A percentile compares a stretch with the other conserved stretches of the same genome.
phyloP scores from a whole-genome alignment of 1,140 invertebrate genomes.

The Aporrectodea caliginosa region DNA sequence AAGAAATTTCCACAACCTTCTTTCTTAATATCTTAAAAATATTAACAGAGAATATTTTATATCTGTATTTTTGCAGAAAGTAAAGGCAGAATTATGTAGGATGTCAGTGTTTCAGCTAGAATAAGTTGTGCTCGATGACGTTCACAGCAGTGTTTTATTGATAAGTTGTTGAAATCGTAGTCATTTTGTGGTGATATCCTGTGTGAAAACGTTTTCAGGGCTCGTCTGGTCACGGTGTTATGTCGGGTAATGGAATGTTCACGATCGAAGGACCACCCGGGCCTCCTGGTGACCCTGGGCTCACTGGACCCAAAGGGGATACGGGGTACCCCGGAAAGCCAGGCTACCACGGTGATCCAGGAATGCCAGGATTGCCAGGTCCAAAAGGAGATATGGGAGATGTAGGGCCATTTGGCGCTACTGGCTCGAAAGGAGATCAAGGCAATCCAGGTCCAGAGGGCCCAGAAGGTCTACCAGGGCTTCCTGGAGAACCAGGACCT shows the following conservation, averaged over 20 bases:
- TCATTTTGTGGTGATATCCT: not conserved
- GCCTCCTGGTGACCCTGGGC: constrained; percentile 8
- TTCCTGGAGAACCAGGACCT: constrained; percentile 16
- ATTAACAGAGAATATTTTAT: not conserved
- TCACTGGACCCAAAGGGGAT: constrained; percentile 20
- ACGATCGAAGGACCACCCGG: constrained; percentile 13
- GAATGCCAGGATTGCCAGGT: constrained; percentile 15
- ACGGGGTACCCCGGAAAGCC: constrained; percentile 1
- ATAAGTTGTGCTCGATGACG: no score
- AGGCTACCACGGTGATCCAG: constrained; percentile 31
- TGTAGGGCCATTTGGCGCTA: not conserved
- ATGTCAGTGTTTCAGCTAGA: no score
- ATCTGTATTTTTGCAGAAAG: not conserved
- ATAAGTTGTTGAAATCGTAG: not conserved
- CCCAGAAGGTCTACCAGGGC: constrained; percentile 18
- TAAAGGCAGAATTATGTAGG: not conserved
- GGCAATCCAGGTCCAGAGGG: constrained; percentile 14
- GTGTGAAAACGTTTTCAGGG: not conserved
- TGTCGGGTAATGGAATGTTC: not conserved
- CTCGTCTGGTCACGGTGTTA: not conserved
- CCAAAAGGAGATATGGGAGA: constrained; percentile 21
- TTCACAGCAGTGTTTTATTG: not conserved
- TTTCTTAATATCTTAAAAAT: no score
- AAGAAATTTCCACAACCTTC: no score
- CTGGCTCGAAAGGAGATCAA: not conserved